Evolutionary conservation across 2,888 invertebrate species (phyloP).

Genomic region (Oasisia sp.): DNA sequence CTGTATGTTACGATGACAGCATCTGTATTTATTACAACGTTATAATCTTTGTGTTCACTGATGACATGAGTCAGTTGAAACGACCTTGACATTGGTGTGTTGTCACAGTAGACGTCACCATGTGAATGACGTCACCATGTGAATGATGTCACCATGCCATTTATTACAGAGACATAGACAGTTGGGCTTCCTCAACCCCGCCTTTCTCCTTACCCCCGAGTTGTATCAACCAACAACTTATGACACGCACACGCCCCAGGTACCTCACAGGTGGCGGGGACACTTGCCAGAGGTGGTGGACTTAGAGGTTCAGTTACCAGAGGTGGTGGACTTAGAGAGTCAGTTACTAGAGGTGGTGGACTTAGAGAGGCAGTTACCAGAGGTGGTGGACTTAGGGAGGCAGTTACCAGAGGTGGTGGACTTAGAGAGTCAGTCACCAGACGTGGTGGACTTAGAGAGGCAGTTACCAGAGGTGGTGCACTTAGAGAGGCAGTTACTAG

Average conservation of each 20-base stretch:
- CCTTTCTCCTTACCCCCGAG: constrained; percentile 1
- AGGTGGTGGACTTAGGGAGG: background rate
- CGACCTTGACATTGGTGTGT: background rate
- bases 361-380: background rate
- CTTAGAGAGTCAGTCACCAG: too few species aligned
- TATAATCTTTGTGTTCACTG: background rate
- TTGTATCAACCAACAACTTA: background rate
- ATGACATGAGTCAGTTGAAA: background rate
- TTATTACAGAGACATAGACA: constrained; percentile 10
- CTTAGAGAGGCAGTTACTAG: too few species aligned
- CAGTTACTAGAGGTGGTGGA: background rate
- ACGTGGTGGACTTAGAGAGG: too few species aligned
- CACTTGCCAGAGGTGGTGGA: background rate
- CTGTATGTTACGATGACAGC: too few species aligned
- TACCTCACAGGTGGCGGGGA: background rate
- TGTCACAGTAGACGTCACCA: background rate
- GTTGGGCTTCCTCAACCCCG: constrained; percentile 6
- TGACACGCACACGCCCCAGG: background rate
- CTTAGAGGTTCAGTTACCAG: background rate
- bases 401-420: too few species aligned
- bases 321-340: too few species aligned
- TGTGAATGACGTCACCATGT: background rate
- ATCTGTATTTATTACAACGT: background rate
- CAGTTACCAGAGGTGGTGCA: too few species aligned
- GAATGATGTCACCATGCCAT: background rate